phyloP scores from a whole-genome alignment of 2,113 vertebrate genomes.

The Pachycephala philippinensis region DNA sequence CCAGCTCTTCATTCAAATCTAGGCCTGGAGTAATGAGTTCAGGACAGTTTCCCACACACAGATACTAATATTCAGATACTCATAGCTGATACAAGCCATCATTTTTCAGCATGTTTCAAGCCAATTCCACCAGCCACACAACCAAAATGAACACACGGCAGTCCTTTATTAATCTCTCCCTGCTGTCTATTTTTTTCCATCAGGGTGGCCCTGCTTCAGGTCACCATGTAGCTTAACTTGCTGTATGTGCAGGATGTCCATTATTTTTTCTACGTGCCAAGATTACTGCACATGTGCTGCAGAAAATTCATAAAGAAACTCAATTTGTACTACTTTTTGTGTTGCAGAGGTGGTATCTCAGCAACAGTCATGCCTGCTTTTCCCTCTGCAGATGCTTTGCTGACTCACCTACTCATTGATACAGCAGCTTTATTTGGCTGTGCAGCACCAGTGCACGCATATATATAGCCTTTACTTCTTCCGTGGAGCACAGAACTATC shows the following conservation, averaged over 20 bases:
- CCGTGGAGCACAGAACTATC: not conserved
- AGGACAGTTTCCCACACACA: not conserved
- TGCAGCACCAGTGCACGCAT: not conserved
- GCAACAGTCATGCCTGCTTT: conserved; percentile 45
- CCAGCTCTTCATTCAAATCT: not conserved
- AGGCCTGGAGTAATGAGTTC: not conserved
- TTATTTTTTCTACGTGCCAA: not conserved
- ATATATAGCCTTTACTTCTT: not conserved
- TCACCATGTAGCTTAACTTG: not conserved
- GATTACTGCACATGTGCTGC: not conserved
- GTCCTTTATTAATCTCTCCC: not conserved
- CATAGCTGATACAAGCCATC: rapidly evolving
- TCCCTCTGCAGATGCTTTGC: conserved; percentile 6
- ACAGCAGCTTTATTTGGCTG: conserved; percentile 12
- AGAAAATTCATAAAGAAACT: not conserved
- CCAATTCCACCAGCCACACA: not conserved
- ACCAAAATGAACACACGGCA: not conserved
- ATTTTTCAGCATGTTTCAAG: not conserved
- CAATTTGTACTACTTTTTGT: conserved; percentile 24
- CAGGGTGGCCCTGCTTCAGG: not conserved
- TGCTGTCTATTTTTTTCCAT: not conserved
- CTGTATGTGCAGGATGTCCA: not conserved
- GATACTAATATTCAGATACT: not conserved
- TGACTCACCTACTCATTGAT: conserved; percentile 1
- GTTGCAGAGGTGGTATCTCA: conserved; percentile 34